Evolutionary conservation across 2,797 vertebrate species (phyloP), one percentile per base, ranked within the genome.

Genomic region (Coccyzus lansbergi): DNA sequence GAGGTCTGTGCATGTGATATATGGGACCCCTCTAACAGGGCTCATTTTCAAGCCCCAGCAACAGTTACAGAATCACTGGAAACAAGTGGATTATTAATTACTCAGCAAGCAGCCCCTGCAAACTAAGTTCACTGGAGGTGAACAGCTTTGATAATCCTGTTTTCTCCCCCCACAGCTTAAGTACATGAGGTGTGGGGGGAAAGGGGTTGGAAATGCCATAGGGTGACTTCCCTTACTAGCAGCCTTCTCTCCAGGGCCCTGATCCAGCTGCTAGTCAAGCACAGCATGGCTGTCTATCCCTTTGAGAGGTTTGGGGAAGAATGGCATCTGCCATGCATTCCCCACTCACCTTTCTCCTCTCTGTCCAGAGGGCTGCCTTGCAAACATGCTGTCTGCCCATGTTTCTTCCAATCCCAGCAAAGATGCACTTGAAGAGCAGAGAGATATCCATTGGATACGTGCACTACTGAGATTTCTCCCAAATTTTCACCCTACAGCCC

Each of bases 1-100:
- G 1, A 2, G 25, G 12, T 53, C 21, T 78, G 0, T 38, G 11
- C 53, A 0, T 64, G 46, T 64, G 69, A 55, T 14, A 9, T 62
- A 56, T 0, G 0, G 33, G 55, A 25, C 34, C 26, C 6, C 5
- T 64, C 4, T 40, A 48, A 9, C 0, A 0, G 22, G 29, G 40
- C 1, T 71, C 9, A 58, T 71, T 83, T 91, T 78, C 72, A 76
- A 85, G 34, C 26, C 64, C 59, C 25, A 52, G 69, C 51, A 89
- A 36, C 75, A 88, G 56, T 59, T 80, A 36, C 11, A 36, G 71
- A 89, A 80, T 40, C 20, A 56, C 62, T 78, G 52, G 55, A 92
- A 91, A 49, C 55, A 67, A 93, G 28, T 76, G 76, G 48, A 31
- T 88, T 88, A 90, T 78, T 93, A 93, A 90, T 85, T 90, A 52